Evolutionary conservation across 1,140 invertebrate species (phyloP).

Genomic region (Eriocheir sinensis): DNA sequence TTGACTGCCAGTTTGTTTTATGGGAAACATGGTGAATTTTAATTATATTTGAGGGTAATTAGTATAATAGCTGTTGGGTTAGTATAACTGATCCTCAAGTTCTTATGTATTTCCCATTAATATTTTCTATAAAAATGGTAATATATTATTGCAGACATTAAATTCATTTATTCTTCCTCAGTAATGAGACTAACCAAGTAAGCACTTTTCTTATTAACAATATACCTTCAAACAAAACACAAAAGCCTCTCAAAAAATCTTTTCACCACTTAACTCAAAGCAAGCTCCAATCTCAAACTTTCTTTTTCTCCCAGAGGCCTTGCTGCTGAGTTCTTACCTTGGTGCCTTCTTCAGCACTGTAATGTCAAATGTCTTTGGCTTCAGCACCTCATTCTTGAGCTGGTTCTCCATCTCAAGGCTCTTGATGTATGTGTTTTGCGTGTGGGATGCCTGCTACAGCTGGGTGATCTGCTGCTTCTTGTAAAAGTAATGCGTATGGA

Average conservation of each 20-base stretch:
- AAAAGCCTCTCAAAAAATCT: background rate
- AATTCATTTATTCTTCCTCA: too few relatives aligned
- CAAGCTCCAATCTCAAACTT: slow-evolving; percentile 73
- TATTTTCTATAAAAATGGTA: too few relatives aligned
- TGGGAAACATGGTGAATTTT: too few relatives aligned
- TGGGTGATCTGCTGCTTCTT: slow-evolving; percentile 92
- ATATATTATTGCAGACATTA: too few relatives aligned
- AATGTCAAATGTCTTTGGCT: slow-evolving; percentile 97
- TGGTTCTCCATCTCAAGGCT: slow-evolving; percentile 93
- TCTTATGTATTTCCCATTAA: too few relatives aligned
- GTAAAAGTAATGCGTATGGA: too few relatives aligned
- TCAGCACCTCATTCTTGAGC: slow-evolving; percentile 95
- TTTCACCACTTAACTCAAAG: background rate
- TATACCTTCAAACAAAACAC: background rate
- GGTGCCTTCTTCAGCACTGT: slow-evolving; percentile 87
- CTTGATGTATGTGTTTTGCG: slow-evolving; percentile 93
- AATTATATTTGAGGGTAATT: too few relatives aligned
- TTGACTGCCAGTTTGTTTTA: too few relatives aligned
- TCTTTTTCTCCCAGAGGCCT: slow-evolving; percentile 86
- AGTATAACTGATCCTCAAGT: too few relatives aligned
- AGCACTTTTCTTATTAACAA: too few relatives aligned
- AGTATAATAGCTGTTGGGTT: too few relatives aligned
- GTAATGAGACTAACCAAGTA: too few relatives aligned
- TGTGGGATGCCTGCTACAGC: slow-evolving; percentile 92
- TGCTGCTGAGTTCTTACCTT: slow-evolving; percentile 85